A percentile compares a stretch with the other conserved stretches of the same genome.
Conservation (phyloP, 2,113 vertebrate genomes). For the Lamprologus ornatipinnis region DNA sequence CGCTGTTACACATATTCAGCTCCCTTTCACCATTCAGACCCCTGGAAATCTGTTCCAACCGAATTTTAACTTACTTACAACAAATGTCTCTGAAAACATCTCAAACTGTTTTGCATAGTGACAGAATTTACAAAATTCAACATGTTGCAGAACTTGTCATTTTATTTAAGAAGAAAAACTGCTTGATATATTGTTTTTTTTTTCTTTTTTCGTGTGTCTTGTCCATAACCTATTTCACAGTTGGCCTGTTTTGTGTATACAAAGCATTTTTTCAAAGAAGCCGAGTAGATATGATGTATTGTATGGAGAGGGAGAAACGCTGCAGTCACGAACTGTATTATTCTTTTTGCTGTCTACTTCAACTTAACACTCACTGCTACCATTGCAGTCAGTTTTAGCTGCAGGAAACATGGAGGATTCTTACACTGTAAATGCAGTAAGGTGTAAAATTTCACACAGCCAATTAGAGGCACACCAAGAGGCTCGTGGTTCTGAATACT, state of each 20-base stretch:
- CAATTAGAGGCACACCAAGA: background rate
- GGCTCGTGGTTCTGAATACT: background rate
- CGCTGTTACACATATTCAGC: background rate
- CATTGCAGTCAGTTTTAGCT: background rate
- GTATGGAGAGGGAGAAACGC: background rate
- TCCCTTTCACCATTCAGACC: background rate
- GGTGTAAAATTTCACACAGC: background rate
- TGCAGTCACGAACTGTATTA: background rate
- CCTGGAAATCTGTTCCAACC: background rate
- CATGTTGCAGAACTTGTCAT: background rate
- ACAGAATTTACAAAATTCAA: background rate
- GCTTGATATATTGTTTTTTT: background rate
- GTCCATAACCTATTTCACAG: background rate
- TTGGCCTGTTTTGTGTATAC: background rate
- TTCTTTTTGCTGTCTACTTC: background rate
- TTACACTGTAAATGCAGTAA: background rate
- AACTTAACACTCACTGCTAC: background rate
- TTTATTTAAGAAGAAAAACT: background rate
- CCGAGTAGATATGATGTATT: background rate
- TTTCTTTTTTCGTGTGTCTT: background rate
- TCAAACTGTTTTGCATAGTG: background rate
- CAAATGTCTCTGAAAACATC: background rate
- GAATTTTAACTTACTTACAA: background rate
- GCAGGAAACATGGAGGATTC: background rate
- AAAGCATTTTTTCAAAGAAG: background rate